Base-by-base conservation (phyloP, 2,888 invertebrate genomes). In the Drosophila neotestacea region DNA sequence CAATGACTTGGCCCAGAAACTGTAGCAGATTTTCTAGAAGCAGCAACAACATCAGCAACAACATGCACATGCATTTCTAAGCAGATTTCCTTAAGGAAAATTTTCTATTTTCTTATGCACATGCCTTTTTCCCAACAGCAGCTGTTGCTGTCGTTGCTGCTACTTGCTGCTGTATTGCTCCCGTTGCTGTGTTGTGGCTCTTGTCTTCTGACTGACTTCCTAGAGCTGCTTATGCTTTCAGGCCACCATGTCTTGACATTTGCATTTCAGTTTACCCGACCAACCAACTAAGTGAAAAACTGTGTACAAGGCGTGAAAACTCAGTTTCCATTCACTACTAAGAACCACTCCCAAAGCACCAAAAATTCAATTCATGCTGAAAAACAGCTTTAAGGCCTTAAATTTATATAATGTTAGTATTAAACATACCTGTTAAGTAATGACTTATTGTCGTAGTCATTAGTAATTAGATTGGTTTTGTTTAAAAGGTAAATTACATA, bases 81-180 rank as follows among this genome's bases (percentile, higher is more conserved):
- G 79, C 78, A 82, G 81, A 81, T 88, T 85, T 87, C 77, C 81
- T 88, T 74, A 38, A 83, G 83, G 81, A 66, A 79, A 75, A 73
- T 83, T 73, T 67, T 67, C 72, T 71, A 85, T 88, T 85, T 85
- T 77, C 88, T 67, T 86, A 79, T 77, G 77, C 77, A 82, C 77
- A 72, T 75, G 77, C 74, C 71, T 86, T 76, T 86, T 78, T 78
- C 82, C 69, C 79, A 85, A 61, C 77, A 87, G 73, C 77, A 65
- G 82, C 73, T 63, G 67, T 44, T 68, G 71, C 39, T 56, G 42
- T 42, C 39, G 56, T 28, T 56, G 48, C 42, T 46, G 32, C 44
- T 39, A 50, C 28, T 61, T 71, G 34, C 64, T 50, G 60, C 44
- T 48, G 32, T 52, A 44, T 27, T 71, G 51, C 7, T n/a, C 16